phyloP scores from a whole-genome alignment of 2,888 invertebrate genomes.

The Acronicta leporina region DNA sequence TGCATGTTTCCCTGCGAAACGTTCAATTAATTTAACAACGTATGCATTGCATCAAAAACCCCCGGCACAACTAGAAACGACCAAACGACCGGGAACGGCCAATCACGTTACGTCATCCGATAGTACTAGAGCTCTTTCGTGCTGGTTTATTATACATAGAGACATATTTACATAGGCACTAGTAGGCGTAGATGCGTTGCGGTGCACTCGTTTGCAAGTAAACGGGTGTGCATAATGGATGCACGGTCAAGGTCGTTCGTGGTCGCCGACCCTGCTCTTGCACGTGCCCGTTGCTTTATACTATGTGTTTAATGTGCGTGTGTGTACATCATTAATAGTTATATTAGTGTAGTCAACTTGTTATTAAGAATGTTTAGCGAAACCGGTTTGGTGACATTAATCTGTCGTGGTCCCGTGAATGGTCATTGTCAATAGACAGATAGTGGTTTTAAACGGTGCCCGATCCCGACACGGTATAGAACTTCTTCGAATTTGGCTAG shows the following conservation, averaged over 20 bases:
- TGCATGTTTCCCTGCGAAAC: constrained; percentile 48
- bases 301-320: constrained; percentile 55
- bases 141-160: constrained; percentile 58
- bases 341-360: constrained; percentile 57
- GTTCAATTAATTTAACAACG: constrained; percentile 55
- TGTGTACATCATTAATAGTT: constrained; percentile 61
- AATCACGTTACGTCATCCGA: constrained; percentile 57
- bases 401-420: constrained; percentile 7
- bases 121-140: constrained; percentile 56
- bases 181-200: constrained; percentile 76
- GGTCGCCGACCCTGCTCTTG: constrained; percentile 76
- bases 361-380: constrained; percentile 30
- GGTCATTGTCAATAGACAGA: constrained; percentile 10
- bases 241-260: constrained; percentile 84
- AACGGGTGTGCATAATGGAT: constrained; percentile 86
- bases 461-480: neutral
- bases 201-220: constrained; percentile 85
- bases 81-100: constrained; percentile 49
- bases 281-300: constrained; percentile 83
- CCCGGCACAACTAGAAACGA: constrained; percentile 49
- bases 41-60: constrained; percentile 54
- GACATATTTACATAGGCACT: constrained; percentile 61
- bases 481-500: neutral
- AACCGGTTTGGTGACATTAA: constrained; percentile 40
- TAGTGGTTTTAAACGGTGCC: constrained; percentile 12